Base-by-base conservation (phyloP, 2,113 vertebrate genomes). In the Alexandromys fortis region DNA sequence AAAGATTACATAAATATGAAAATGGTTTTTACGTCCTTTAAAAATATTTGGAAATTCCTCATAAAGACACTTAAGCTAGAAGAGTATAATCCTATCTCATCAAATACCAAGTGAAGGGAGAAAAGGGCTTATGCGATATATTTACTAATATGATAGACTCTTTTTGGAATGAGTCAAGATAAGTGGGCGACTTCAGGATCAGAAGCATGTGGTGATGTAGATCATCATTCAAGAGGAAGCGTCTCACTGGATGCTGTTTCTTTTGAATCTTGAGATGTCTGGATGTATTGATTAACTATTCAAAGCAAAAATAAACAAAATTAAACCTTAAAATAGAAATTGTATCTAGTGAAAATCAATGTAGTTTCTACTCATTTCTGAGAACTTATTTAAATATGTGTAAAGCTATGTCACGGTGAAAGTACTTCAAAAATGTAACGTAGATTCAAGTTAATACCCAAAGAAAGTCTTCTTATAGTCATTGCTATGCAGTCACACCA, bases 341-440 rank as follows among this genome's bases (percentile, higher is more conserved):
- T 89, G 13, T 89, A 86, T 47, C 52, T 85, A 85, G 55, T 89
- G 85, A 87, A 95, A 91, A 83, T 91, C 87, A 92, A 94, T 94
- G 70, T 38, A 13, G 5, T 91, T 93, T 95, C 87, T 95, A 30
- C 49, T 91, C 35, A 77, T 90, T 93, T 95, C 47, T 45, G 90
- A 96, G 91, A 89, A 83, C 68, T 87, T 92, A 81, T 86, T 83
- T 94, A 82, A 93, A 86, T 78, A 95, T 96, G 86, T 94, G 67
- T 86, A 92, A 76, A 92, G 86, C 63, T 75, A 47, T 26, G 63
- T 8, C 63, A 19, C 73, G 33, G 81, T 38, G 79, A 81, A 93
- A 38, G 52, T 42, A 75, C 26, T 85, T 94, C 14, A 67, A 76
- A 92, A 89, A 68, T 89, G 55, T 42, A 70, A 47, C 17, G 30